A percentile compares a stretch with the other conserved stretches of the same genome.
Evolutionary conservation across 2,797 vertebrate genomes (phyloP).

Genomic region (Aplochiton taeniatus): DNA sequence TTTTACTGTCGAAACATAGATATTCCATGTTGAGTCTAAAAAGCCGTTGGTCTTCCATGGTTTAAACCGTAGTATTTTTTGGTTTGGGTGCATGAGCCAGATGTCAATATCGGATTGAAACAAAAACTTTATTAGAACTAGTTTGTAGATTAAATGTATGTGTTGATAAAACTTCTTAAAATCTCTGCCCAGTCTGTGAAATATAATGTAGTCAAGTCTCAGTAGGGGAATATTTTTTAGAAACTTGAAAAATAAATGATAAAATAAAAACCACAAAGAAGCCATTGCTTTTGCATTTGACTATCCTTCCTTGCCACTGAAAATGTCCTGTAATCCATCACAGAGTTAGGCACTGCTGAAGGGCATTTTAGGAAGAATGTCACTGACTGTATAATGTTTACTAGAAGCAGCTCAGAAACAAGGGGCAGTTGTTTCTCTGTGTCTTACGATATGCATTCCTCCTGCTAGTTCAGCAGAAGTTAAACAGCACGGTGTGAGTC

Average conservation of each 20-base stretch:
- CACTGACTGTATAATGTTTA: not conserved
- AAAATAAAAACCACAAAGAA: no score
- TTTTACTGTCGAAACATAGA: not conserved
- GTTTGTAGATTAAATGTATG: no score
- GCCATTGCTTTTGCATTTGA: not conserved
- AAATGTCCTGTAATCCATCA: conserved; percentile 8
- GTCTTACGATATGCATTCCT: not conserved
- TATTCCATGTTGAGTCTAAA: not conserved
- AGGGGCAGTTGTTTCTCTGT: not conserved
- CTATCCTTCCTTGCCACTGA: not conserved
- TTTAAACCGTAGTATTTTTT: not conserved
- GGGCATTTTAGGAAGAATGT: conserved; percentile 8
- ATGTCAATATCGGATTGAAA: no score
- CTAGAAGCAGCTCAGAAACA: not conserved
- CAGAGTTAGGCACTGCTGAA: not conserved
- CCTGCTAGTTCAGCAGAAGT: conserved; percentile 6
- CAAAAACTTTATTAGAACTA: no score
- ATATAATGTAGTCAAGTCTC: no score
- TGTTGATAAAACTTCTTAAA: no score
- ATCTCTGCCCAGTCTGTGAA: no score
- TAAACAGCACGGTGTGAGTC: conserved; percentile 5
- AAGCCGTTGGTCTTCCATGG: not conserved
- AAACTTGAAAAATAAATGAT: no score
- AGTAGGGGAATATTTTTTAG: no score
- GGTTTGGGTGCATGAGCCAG: no score